Base-by-base conservation (phyloP, 2,888 invertebrate genomes). In the Anaspis maculata region DNA sequence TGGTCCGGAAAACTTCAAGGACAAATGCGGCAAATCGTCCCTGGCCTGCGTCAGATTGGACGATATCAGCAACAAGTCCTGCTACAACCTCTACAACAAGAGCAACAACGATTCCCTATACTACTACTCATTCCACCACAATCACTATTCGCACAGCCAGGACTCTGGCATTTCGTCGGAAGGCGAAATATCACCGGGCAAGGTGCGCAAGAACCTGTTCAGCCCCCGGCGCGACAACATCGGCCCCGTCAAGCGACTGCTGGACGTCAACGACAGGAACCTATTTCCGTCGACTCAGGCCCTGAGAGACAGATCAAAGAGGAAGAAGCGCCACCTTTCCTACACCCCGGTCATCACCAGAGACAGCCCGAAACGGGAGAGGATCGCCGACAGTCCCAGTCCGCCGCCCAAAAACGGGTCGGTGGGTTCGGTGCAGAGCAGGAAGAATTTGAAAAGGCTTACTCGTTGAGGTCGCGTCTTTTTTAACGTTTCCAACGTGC, bases 361-460 rank as follows among this genome's bases (percentile, higher is more conserved):
- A 29, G 9, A 15, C 28, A 19, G 10, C 9, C 19, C 6, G 21
- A 30, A 12, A 14, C 16, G 11, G 24, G 11, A n/a, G 16, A 15
- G 2, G n/a, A 11, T 9, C 10, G 12, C 14, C 5, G 30, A 27
- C 6, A 11, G 30, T n/a, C 30, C 30, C 3, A 61, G 61, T 36
- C 62, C 62, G 2, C 59, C 58, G 2, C 57, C 41, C 45, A 52
- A 9, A 33, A 33, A 42, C 9, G 45, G 48, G 37, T 42, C 54
- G 9, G 54, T 52, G 3, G 51, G 62, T 36, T 60, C 61, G 3
- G 55, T 54, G 32, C 55, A 56, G 40, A 63, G 62, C 36, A 61
- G 59, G 43, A 52, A 51, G 36, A 58, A 52, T 36, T 37, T 64
- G 28, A 61, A 59, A 45, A 49, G 64, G 22, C 50, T 63, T 24